These are phyloP conservation scores for Hetaerina titia DNA, from an alignment of 2,888 invertebrate species.

Conservation along the genomic window DNA sequence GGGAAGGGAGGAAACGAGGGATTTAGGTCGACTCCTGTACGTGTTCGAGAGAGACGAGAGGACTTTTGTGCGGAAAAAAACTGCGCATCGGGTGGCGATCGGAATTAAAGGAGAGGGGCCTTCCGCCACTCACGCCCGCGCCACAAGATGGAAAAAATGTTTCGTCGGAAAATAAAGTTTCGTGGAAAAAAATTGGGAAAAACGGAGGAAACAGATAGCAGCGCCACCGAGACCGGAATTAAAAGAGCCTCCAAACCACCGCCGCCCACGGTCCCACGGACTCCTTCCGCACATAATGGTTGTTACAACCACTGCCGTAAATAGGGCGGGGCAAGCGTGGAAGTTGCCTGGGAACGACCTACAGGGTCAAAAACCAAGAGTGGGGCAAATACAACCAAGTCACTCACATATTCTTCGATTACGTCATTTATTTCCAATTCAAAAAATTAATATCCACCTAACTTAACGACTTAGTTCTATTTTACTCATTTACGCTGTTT, in stretches of 20 bases:
- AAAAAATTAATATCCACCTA: too few species aligned
- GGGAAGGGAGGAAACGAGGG: not conserved
- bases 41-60: slow-evolving; percentile 28
- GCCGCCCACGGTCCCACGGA: not conserved
- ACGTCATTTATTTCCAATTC: too few species aligned
- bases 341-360: not conserved
- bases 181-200: not conserved
- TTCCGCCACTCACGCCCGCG: not conserved
- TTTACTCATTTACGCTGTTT: too few species aligned
- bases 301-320: not conserved
- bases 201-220: not conserved
- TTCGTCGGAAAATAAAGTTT: not conserved
- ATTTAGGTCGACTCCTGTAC: slow-evolving; percentile 49
- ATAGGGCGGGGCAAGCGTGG: not conserved
- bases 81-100: slow-evolving; percentile 41
- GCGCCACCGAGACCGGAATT: not conserved
- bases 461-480: too few species aligned
- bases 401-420: too few species aligned
- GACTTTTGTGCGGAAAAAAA: slow-evolving; percentile 22
- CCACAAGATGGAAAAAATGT: not conserved
- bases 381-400: not conserved
- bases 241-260: not conserved
- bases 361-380: not conserved
- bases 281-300: not conserved
- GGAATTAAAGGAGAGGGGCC: slow-evolving; percentile 50